phyloP scores from a whole-genome alignment of 2,113 vertebrate genomes.

The Barbus barbus region DNA sequence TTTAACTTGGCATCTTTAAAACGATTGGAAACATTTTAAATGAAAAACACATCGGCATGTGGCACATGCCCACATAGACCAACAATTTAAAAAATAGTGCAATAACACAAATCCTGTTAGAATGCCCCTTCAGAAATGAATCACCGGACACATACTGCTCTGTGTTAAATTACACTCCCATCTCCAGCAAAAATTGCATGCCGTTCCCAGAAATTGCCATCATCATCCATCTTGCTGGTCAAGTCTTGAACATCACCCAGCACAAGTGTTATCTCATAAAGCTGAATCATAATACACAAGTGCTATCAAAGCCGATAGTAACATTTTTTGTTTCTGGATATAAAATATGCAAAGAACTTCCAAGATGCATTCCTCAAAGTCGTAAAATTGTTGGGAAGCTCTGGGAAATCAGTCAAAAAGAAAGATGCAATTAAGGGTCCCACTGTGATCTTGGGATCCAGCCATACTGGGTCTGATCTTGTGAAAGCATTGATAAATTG shows the following conservation, averaged over 20 bases:
- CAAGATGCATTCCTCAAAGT: constrained; percentile 15
- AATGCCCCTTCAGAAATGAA: background rate
- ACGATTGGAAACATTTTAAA: background rate
- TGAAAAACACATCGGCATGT: background rate
- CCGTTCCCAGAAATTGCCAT: constrained; percentile 2
- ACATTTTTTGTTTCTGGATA: background rate
- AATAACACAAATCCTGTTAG: too few relatives aligned
- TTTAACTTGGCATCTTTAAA: background rate
- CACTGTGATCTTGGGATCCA: constrained; percentile 34
- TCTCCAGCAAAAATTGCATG: background rate
- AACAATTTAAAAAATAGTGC: too few relatives aligned
- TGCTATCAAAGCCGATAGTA: background rate
- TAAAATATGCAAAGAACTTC: background rate
- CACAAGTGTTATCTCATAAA: background rate
- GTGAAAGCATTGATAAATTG: constrained; percentile 32
- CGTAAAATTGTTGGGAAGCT: constrained; percentile 46
- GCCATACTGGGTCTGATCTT: constrained; percentile 34
- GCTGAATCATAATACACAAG: background rate
- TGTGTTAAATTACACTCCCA: background rate
- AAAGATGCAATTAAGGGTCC: constrained; percentile 41
- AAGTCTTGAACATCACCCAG: background rate
- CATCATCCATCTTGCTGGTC: background rate
- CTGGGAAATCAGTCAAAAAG: constrained; percentile 52
- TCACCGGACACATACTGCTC: background rate
- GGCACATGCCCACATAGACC: too few relatives aligned